Evolutionary conservation across 2,797 vertebrate genomes (phyloP), one percentile per base, ranked within the genome.

Genomic region (Morelia viridis): DNA sequence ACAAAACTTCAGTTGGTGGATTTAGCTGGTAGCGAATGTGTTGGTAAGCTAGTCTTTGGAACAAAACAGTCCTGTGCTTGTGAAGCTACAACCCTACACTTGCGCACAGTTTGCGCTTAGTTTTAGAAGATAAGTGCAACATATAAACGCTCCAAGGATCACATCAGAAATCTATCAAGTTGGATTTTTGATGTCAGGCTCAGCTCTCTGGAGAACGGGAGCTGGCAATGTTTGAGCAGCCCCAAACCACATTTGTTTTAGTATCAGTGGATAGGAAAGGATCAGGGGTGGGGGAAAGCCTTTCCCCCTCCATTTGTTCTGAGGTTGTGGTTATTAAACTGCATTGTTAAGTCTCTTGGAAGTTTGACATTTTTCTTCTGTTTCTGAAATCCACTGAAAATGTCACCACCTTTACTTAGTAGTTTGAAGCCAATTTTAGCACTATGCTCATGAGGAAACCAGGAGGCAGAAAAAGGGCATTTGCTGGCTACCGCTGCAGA

Each of bases 11-110:
- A 98, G 96, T 96, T 98, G 90, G 98, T 99, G 95, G 98, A 99
- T 95, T 97, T 99, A 95, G 98, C 98, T 0, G 98, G 98, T 53
- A 99, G 98, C 0, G 98, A 99, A 96, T 98, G 98, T 91, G 97
- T 96, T 0, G 98, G 98, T 98, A 95, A 97, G 98, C 0, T 0
- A 86, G 46, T 0, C 28, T 91, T 56, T 0, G 0, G 19, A 46
- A 76, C 24, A 91, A 61, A 31, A 56, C 65, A 8, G 1, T n/a
- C 41, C 26, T 57, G 65, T 50, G 17, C 22, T 35, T 58, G 19
- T 76, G 58, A 87, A 60, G 31, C 41, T n/a, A 28, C 31, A 50
- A 10, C n/a, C 28, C 60, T 65, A 57, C 71, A 26, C 0, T 1
- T 56, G 26, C n/a, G n/a, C n/a, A n/a, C 53, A 89, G 0, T 28